Conservation (phyloP, 2,888 invertebrate genomes). For the Torymus auratus region DNA sequence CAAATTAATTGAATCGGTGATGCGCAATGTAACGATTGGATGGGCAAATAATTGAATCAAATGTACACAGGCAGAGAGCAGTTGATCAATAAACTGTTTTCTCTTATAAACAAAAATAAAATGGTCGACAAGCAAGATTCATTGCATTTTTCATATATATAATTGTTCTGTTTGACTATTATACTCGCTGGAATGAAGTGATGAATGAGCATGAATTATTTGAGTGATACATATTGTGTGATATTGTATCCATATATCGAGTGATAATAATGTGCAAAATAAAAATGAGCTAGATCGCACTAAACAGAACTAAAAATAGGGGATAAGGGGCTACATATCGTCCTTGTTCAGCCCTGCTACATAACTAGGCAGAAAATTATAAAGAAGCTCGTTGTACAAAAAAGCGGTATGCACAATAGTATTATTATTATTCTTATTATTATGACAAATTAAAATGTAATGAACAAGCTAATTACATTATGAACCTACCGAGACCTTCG, state of each 20-base stretch:
- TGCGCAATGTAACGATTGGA: conserved; percentile 16
- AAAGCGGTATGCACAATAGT: conserved; percentile 44
- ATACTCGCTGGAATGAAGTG: conserved; percentile 40
- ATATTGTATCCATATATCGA: conserved; percentile 13
- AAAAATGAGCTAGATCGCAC: conserved; percentile 26
- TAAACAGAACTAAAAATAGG: conserved; percentile 12
- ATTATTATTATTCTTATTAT: background rate
- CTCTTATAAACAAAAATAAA: conserved; percentile 43
- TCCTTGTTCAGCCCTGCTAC: conserved; percentile 37
- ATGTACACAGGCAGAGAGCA: conserved; percentile 47
- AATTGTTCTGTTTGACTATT: conserved; percentile 31
- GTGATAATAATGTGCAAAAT: conserved; percentile 32
- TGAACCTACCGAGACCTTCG: conserved; percentile 81
- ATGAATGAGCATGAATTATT: conserved; percentile 39
- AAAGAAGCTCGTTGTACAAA: conserved; percentile 13
- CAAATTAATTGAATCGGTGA: conserved; percentile 46
- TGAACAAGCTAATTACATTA: conserved; percentile 74
- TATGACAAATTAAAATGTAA: conserved; percentile 59
- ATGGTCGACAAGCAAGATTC: conserved; percentile 53
- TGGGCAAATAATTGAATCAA: conserved; percentile 38
- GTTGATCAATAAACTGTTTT: conserved; percentile 55
- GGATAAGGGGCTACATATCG: conserved; percentile 25
- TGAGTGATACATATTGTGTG: conserved; percentile 24
- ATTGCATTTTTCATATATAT: conserved; percentile 41
- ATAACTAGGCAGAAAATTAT: conserved; percentile 32